Conservation (phyloP, 2,113 vertebrate genomes). For the Ardeotis arabs region DNA sequence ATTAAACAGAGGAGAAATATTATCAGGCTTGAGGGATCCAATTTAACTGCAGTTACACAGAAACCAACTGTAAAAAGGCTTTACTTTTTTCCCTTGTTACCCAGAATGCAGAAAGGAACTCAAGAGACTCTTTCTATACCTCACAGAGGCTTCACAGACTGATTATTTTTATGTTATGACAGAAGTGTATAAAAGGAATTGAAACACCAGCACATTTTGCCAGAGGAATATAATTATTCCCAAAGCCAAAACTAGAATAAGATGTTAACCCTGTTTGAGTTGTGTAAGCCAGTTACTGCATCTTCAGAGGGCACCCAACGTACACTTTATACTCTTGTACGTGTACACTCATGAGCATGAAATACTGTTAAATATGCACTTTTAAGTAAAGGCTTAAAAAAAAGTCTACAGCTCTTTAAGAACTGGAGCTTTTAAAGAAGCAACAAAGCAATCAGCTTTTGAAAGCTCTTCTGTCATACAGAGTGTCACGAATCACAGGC, state of each 20-base stretch:
- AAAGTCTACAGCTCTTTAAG: not conserved
- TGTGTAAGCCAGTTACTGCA: not conserved
- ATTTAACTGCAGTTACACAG: not conserved
- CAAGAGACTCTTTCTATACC: not conserved
- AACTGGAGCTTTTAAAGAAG: not conserved
- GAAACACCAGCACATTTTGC: not conserved
- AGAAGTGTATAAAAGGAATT: not conserved
- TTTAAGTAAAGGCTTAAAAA: not conserved
- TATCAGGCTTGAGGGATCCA: not conserved
- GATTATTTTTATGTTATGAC: not conserved
- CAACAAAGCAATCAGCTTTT: constrained; percentile 12
- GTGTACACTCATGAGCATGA: not conserved
- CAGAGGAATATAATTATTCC: not conserved
- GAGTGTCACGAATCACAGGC: not conserved
- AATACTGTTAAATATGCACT: not conserved
- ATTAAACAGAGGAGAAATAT: not conserved
- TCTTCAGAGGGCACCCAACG: not conserved
- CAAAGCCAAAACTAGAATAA: not conserved
- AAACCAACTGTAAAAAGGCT: not conserved
- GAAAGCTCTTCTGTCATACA: not conserved
- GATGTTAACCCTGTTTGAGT: not conserved
- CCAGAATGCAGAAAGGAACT: not conserved
- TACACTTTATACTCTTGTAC: not conserved
- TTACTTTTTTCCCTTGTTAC: not conserved
- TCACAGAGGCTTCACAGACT: not conserved